Percentiles rank a stretch among this genome's conserved stretches.
Conservation (phyloP, 2,797 vertebrate species). For the Tiaroga cobitis region DNA sequence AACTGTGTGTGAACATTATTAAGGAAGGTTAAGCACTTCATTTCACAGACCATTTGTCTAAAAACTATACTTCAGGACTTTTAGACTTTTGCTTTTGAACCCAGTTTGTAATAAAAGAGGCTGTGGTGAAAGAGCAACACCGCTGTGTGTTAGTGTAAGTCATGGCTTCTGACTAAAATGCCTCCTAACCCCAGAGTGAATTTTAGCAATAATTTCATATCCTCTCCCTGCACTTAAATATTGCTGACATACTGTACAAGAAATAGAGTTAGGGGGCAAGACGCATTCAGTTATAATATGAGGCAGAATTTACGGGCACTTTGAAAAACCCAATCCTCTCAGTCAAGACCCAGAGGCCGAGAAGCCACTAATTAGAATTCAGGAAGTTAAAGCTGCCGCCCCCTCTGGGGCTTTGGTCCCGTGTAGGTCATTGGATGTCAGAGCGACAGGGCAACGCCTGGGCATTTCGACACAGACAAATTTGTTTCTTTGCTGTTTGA, state of each 20-base stretch:
- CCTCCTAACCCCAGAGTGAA: not conserved
- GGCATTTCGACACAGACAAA: slow-evolving; percentile 41
- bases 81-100: not conserved
- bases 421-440: slow-evolving; percentile 43
- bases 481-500: slow-evolving; percentile 36
- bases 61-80: not conserved
- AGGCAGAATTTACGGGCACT: slow-evolving; percentile 38
- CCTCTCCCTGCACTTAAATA: not conserved
- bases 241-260: slow-evolving; percentile 36
- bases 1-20: too few relatives aligned
- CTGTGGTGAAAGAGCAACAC: not conserved
- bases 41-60: not conserved
- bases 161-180: not conserved
- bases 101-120: not conserved
- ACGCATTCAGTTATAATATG: not conserved
- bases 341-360: slow-evolving; percentile 16
- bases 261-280: not conserved
- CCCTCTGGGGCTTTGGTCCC: slow-evolving; percentile 24
- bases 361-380: slow-evolving; percentile 43
- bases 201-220: slow-evolving; percentile 2
- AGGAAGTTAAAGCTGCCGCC: slow-evolving; percentile 19
- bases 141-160: not conserved
- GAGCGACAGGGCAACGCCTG: slow-evolving; percentile 17
- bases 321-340: slow-evolving; percentile 21
- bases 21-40: not conserved